A percentile compares a stretch with the other conserved stretches of the same genome.
Conservation (phyloP, 2,797 vertebrate genomes). For the Sarcoramphus papa region DNA sequence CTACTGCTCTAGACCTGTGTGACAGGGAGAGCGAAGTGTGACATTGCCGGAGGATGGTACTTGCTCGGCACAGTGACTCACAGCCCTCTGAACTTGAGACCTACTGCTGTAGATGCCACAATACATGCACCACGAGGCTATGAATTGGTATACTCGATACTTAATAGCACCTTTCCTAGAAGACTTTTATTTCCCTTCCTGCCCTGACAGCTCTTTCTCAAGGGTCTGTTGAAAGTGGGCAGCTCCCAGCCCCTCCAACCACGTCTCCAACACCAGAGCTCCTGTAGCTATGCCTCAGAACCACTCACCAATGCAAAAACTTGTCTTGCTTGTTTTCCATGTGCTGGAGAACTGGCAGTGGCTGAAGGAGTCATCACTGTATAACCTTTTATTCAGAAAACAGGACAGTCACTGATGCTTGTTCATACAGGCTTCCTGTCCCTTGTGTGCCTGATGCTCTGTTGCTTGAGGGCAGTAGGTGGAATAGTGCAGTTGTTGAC, state of each 20-base stretch:
- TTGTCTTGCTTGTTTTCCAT: neutral
- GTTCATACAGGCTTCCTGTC: neutral
- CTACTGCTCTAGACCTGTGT: neutral
- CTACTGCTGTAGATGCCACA: neutral
- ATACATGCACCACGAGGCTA: neutral
- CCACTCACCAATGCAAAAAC: neutral
- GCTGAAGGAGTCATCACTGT: neutral
- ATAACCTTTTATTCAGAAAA: neutral
- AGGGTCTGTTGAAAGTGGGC: neutral
- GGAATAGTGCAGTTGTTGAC: neutral
- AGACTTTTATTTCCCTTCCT: neutral
- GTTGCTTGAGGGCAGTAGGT: neutral
- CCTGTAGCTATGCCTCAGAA: neutral
- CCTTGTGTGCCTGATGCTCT: neutral
- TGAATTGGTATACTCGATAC: neutral
- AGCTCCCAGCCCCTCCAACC: neutral
- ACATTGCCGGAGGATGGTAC: neutral
- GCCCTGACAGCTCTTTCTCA: neutral
- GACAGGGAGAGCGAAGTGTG: neutral
- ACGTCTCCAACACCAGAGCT: neutral
- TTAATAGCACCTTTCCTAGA: neutral
- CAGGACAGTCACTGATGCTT: neutral
- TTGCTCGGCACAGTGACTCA: neutral
- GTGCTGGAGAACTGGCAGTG: neutral
- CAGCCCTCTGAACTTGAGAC: neutral